Base-by-base conservation (phyloP, 37 sponge, comb jelly and placozoan genomes). In the Haliclona indistincta region DNA sequence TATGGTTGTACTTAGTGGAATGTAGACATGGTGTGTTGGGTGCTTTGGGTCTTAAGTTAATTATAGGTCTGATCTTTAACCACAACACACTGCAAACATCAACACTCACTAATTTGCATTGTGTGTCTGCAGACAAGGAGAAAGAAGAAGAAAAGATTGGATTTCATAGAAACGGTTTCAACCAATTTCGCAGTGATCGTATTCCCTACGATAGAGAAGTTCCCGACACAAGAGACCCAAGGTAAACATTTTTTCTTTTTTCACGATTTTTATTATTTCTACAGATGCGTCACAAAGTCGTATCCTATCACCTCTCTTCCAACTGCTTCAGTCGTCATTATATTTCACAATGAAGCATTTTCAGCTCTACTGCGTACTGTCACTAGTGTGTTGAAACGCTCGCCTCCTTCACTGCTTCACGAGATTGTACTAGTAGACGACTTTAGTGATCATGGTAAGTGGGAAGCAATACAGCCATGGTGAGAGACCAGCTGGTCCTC, bases 361-460 rank as follows among this genome's bases (percentile, higher is more conserved):
- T 79, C 96, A 26, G 86, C 82, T 29, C 93, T 98, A 4, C 71
- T 98, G 30, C 81, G 99, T 1, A 95, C 99, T 38, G 87, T 98
- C 41, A 77, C 88, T 63, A 89, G 88, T 43, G 93, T 98, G 23
- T 34, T 98, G 20, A 82, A 95, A 49, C 54, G 95, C 0, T 81
- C 92, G 0, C 99, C 99, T 51, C 67, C 90, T 33, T 38, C 89
- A 42, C 68, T 98, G 3, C 77, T 98, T 0, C 83, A 87, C 36
- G 99, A 98, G 77, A 89, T 98, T 52, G 77, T 98, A 43, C 84
- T 98, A 6, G 94, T 95, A 19, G 99, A 98, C 47, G 99, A 98
- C 73, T 84, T 81, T 75, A 98, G 99, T 74, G 89, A 93, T 29
- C 89, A 96, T 49, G 85, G 97, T 96, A 56, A 67, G 75, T 54